Conservation (phyloP, 2,113 vertebrate genomes). For the Podarcis raffonei region DNA sequence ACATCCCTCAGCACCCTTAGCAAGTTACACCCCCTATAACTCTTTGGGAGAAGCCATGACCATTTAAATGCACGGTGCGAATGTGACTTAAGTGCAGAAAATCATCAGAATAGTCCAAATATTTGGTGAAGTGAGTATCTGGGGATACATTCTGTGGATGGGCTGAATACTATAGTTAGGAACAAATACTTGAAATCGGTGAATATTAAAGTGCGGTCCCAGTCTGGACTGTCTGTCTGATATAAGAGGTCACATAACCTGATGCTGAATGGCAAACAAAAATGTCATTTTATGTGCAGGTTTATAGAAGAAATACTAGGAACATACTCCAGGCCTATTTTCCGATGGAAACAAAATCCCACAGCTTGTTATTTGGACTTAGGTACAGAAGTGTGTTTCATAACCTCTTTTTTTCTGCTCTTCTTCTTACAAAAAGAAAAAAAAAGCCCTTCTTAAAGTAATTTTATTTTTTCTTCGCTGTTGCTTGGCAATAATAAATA, state of each 20-base stretch:
- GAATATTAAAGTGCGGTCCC: background rate
- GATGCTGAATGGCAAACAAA: background rate
- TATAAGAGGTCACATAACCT: background rate
- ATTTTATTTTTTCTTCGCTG: constrained; percentile 24
- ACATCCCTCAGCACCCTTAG: no score
- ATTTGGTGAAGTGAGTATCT: no score
- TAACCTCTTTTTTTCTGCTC: background rate
- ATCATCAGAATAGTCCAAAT: no score
- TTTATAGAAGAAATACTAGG: background rate
- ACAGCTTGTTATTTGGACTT: background rate
- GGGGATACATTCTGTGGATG: no score
- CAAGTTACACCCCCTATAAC: no score
- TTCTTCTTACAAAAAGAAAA: background rate
- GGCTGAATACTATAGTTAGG: background rate
- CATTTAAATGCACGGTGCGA: no score
- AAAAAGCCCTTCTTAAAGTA: background rate
- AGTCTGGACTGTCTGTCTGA: background rate
- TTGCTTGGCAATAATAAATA: constrained; percentile 29
- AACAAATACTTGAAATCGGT: background rate
- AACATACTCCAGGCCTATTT: background rate
- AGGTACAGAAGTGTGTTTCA: background rate
- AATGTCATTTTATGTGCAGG: background rate
- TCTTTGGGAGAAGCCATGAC: no score
- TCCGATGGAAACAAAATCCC: background rate
- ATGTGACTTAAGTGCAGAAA: no score